Percentiles rank a stretch among this genome's conserved stretches.
These are phyloP conservation scores for Zeuzera pyrina DNA, from an alignment of 2,888 invertebrate species.

Conservation along the genomic window DNA sequence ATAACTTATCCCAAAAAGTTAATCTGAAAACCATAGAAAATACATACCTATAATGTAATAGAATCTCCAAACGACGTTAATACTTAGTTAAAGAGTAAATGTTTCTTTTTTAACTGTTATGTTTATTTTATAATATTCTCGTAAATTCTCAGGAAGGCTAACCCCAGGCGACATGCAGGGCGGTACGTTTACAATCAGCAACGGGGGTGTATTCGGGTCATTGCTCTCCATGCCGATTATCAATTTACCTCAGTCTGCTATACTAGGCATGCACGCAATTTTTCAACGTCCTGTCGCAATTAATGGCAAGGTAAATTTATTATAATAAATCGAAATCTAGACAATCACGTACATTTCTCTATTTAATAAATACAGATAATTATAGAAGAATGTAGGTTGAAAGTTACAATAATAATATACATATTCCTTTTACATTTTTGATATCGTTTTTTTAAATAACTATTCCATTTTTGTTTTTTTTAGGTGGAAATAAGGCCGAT, in stretches of 20 bases:
- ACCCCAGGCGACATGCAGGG: constrained; percentile 99
- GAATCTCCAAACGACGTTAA: too few species aligned
- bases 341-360: constrained; percentile 99
- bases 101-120: too few species aligned
- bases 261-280: constrained; percentile 98
- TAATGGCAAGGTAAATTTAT: constrained; percentile 85
- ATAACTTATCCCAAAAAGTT: too few species aligned
- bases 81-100: too few species aligned
- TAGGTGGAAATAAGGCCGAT: constrained; percentile 98
- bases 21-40: too few species aligned
- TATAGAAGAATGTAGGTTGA: too few species aligned
- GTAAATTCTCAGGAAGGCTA: constrained; percentile 68
- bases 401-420: too few species aligned
- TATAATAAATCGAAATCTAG: constrained; percentile 90
- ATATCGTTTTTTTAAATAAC: too few species aligned
- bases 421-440: too few species aligned
- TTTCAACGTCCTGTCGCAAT: constrained; percentile 94
- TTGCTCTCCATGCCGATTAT: constrained; percentile 98
- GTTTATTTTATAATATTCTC: too few species aligned
- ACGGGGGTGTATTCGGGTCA: constrained; percentile 99
- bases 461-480: constrained; percentile 30
- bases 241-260: constrained; percentile 98
- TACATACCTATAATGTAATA: too few species aligned
- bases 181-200: constrained; percentile 99
- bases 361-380: constrained; percentile 98